Evolutionary conservation across 2,113 vertebrate genomes (phyloP), one percentile per base, ranked within the genome.

Genomic region (Hippocampus comes): DNA sequence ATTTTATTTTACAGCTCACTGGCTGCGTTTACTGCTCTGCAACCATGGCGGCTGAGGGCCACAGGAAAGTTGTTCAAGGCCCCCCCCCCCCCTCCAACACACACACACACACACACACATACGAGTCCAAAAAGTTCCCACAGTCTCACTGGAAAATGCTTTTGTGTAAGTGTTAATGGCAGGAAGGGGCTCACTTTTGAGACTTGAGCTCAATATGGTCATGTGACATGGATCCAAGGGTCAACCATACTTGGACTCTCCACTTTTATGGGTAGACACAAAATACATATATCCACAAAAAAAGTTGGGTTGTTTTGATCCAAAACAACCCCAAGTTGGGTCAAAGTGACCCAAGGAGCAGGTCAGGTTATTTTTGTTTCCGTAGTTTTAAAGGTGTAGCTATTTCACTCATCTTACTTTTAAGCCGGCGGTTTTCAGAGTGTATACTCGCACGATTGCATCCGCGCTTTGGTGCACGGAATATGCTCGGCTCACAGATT

Each of bases 1-100:
- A 69, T 90, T 92, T 90, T 86, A 79, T 89, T 92, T 93, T 91
- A 93, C 87, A 83, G 71, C 87, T 86, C 69, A 4, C 78, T 75
- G 76, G 86, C 80, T 25, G 71, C 87, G 23, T 91, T 90, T 89
- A 90, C 88, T 86, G 79, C 80, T 81, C 69, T 8, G 77, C 85
- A 82, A 80, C 73, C 27, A 76, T 27, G 69, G 79, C 66, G 78
- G 68, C 81, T 70, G 70, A 75, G 57, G 83, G 21, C 53, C 53
- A n/a, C 21, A 60, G 25, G 15, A 34, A 60, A 60, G 25, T 60
- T 30, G 59, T 6, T 17, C 59, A 25, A 53, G 18, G 17, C 8
- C 30, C 30, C 9, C 9, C 20, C 4, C 11, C 43, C 48, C 14
- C 48, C 17, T 17, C 15, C 48, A 25, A 30, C 30, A 30, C 48